These are phyloP conservation scores for Scaptomyza parva DNA, from an alignment of 2,888 invertebrate genomes.

Conservation along the genomic window DNA sequence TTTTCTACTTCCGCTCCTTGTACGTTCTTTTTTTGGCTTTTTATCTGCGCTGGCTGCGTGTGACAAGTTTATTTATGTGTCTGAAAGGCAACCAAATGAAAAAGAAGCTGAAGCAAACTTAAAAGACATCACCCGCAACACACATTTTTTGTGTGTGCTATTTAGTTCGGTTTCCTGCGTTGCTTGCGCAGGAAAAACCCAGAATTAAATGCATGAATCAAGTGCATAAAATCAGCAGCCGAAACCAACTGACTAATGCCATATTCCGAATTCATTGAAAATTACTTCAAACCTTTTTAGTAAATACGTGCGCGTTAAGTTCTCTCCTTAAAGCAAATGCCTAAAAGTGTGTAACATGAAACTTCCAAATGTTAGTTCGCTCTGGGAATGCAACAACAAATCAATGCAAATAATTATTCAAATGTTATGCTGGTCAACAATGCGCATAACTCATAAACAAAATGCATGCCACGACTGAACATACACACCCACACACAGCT, in stretches of 20 bases:
- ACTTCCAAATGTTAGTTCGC: not conserved
- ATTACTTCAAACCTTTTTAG: not conserved
- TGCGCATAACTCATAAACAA: constrained; percentile 30
- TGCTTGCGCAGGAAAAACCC: constrained; percentile 15
- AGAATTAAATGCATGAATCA: constrained; percentile 17
- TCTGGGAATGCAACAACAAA: constrained; percentile 17
- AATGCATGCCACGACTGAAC: not conserved
- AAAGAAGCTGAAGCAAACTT: constrained; percentile 51
- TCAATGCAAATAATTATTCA: constrained; percentile 40
- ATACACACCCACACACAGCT: not conserved
- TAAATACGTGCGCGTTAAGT: not conserved
- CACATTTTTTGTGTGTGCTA: constrained; percentile 50
- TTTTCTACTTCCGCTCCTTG: constrained; percentile 19
- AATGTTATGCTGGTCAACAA: constrained; percentile 33
- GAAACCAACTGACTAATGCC: constrained; percentile 10
- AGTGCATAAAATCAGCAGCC: constrained; percentile 11
- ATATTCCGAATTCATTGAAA: not conserved
- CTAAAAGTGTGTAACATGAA: constrained; percentile 11
- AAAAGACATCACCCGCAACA: constrained; percentile 57
- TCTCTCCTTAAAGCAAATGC: not conserved
- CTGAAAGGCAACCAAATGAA: constrained; percentile 61
- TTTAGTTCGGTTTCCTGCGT: constrained; percentile 34
- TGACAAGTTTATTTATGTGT: constrained; percentile 77
- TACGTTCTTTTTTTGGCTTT: constrained; percentile 42
- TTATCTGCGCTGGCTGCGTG: constrained; percentile 62